Base-by-base conservation (phyloP, 2,888 invertebrate species). In the Saturnia pavonia region DNA sequence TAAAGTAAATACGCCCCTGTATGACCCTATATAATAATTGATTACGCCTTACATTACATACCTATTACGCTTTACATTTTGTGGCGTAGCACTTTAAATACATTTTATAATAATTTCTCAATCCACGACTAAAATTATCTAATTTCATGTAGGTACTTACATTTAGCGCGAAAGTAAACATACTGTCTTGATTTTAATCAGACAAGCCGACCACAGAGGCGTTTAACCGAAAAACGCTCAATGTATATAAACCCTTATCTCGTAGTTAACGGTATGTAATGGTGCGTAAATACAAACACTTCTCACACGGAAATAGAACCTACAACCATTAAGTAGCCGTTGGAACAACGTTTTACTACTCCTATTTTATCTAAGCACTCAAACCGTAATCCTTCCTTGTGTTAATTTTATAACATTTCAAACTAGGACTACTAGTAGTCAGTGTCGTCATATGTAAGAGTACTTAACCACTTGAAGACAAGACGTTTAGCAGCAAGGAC, bases 261-360 rank as follows among this genome's bases (percentile, higher is more conserved):
- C 73, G 79, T 77, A 78, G 77, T 75, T 78, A 79, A 76, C 77
- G 74, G 78, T 76, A 76, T 78, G 77, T 85, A 85, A 84, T 85
- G 80, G 81, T 78, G 80, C 80, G 85, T 83, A 80, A 81, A 84
- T 80, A 83, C 74, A 80, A 80, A 81, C 80, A 82, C 78, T 82
- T 76, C 77, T 74, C 74, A 69, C 77, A 79, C 82, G 84, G 84
- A 84, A 84, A 85, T 84, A 85, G 82, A 82, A 78, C 81, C 79
- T 72, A 77, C 79, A 80, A 79, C 77, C 77, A 68, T 71, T 68
- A 71, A 68, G 71, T 71, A 45, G 68, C 68, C 40, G 71, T 48
- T 27, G 48, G 71, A 48, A 34, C 68, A 27, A 63, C n/a, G 51
- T 57, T 63, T 71, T 71, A 25, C 68, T 65, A 45, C 54, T 27